These are phyloP conservation scores for Anas platyrhynchos DNA, from an alignment of 2,113 vertebrate species.

Conservation along the genomic window DNA sequence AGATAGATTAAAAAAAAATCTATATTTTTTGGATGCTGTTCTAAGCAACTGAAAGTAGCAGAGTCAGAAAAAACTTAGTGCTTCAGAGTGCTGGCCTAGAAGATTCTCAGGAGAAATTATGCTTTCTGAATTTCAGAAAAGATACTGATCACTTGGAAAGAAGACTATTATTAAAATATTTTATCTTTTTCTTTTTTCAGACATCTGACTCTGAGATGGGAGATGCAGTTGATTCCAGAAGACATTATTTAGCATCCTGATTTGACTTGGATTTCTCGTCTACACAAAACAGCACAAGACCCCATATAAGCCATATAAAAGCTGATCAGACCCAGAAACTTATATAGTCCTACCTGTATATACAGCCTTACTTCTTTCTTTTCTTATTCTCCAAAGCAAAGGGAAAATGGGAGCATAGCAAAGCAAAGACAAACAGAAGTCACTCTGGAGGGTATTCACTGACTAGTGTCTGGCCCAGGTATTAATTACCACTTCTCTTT, in stretches of 20 bases:
- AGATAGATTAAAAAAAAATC: neutral
- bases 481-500: neutral
- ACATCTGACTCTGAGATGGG: neutral
- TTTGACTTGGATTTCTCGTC: neutral
- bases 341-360: neutral
- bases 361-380: neutral
- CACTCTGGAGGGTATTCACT: neutral
- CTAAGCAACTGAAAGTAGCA: neutral
- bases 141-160: neutral
- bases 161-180: neutral
- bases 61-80: neutral
- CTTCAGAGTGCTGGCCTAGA: neutral
- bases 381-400: neutral
- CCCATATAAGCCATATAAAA: neutral
- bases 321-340: neutral
- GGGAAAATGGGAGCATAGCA: neutral
- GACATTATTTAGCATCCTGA: neutral
- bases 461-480: neutral
- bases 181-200: neutral
- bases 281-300: neutral
- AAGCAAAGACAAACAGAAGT: constrained; percentile 8
- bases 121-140: neutral
- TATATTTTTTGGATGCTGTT: neutral
- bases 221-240: neutral
- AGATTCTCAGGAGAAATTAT: neutral